A percentile compares a stretch with the other conserved stretches of the same genome.
phyloP scores from a whole-genome alignment of 2,888 invertebrate genomes.

The Dicyrtomina minuta region DNA sequence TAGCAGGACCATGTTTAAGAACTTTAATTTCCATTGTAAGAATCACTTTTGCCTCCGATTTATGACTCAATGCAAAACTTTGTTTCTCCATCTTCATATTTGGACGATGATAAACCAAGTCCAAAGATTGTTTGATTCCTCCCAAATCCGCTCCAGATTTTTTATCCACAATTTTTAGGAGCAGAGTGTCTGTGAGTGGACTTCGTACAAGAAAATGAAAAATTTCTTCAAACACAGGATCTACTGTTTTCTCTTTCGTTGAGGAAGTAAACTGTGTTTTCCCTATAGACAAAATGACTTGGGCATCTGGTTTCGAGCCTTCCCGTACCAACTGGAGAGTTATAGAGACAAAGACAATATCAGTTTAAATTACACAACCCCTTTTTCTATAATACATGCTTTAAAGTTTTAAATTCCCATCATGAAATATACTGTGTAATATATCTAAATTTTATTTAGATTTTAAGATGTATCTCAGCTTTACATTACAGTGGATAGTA shows the following conservation, averaged over 20 bases:
- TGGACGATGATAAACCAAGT: conserved; percentile 49
- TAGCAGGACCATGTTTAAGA: conserved; percentile 31
- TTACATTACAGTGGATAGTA: no score
- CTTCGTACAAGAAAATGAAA: conserved; percentile 90
- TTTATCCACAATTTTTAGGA: conserved; percentile 68
- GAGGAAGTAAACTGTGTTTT: conserved; percentile 48
- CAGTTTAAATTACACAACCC: no score
- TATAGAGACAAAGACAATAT: not conserved
- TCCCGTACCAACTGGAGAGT: conserved; percentile 14
- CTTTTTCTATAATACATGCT: no score
- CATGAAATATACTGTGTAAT: no score
- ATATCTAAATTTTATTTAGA: no score
- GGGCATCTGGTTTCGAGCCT: conserved; percentile 51
- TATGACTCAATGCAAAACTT: conserved; percentile 47
- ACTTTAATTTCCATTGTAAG: conserved; percentile 48
- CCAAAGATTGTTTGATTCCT: conserved; percentile 49
- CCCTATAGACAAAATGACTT: conserved; percentile 51
- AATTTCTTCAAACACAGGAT: conserved; percentile 93
- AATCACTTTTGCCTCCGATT: conserved; percentile 50
- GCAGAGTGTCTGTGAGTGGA: conserved; percentile 83
- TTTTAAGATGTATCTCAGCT: no score
- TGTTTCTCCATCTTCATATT: conserved; percentile 52
- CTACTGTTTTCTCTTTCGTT: conserved; percentile 59
- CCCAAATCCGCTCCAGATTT: conserved; percentile 50
- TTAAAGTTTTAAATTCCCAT: no score